Evolutionary conservation across 2,888 invertebrate genomes (phyloP).

Genomic region (Ectropis crepuscularia): DNA sequence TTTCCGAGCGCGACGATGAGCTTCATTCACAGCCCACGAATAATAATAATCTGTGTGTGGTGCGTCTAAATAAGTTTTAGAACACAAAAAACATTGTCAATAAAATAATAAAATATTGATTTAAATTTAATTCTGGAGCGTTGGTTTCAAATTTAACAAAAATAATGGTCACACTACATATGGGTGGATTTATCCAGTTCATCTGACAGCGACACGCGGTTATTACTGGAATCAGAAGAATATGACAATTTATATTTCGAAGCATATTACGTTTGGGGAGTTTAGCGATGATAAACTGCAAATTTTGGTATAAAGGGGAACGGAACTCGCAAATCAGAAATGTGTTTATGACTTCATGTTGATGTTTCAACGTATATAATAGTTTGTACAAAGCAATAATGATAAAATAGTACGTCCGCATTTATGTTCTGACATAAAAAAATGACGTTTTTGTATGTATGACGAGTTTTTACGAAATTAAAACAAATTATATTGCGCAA

Average conservation of each 20-base stretch:
- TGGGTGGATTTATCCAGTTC: slow-evolving; percentile 69
- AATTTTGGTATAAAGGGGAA: slow-evolving; percentile 53
- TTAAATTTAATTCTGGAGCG: no score
- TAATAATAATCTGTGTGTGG: no score
- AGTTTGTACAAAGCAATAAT: slow-evolving; percentile 2
- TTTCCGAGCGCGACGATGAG: no score
- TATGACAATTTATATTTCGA: slow-evolving; percentile 71
- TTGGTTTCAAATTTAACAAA: slow-evolving; percentile 45
- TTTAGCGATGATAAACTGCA: slow-evolving; percentile 62
- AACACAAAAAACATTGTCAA: no score
- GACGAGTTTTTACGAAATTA: no score
- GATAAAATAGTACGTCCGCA: not conserved
- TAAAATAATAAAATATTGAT: no score
- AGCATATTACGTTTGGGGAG: slow-evolving; percentile 65
- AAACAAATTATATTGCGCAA: no score
- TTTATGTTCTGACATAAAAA: not conserved
- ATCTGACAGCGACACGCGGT: slow-evolving; percentile 72
- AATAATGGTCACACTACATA: slow-evolving; percentile 35
- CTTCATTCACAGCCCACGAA: no score
- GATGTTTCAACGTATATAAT: slow-evolving; percentile 29
- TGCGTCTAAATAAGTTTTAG: no score
- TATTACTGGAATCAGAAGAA: slow-evolving; percentile 72
- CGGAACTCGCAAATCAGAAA: slow-evolving; percentile 32
- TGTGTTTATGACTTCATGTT: slow-evolving; percentile 48
- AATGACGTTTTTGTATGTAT: no score